Evolutionary conservation across 2,797 vertebrate species (phyloP).

Genomic region (Alcedo atthis): DNA sequence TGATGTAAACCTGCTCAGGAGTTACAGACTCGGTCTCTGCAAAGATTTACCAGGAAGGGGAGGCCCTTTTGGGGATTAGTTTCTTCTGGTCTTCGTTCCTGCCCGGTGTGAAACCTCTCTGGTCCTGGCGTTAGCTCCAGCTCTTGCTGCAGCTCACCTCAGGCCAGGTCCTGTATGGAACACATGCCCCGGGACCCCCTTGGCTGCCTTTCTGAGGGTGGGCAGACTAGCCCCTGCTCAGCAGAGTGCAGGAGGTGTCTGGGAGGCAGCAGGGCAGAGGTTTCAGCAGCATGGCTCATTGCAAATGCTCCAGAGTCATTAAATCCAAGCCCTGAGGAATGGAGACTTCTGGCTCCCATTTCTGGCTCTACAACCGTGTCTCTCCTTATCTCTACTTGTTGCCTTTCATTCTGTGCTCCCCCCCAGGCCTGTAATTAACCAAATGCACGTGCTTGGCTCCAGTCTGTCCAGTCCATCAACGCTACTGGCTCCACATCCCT

Average conservation of each 20-base stretch:
- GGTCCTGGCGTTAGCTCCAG: not conserved
- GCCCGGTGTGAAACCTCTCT: not conserved
- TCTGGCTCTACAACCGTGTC: not conserved
- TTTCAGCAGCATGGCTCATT: fast-evolving
- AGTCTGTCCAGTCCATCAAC: fast-evolving
- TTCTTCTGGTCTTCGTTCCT: not conserved
- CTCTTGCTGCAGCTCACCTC: not conserved
- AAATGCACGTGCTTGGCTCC: not conserved
- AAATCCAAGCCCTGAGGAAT: not conserved
- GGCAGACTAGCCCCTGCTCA: not conserved
- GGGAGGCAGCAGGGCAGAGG: fast-evolving
- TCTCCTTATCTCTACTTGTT: constrained; percentile 12
- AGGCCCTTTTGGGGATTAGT: fast-evolving
- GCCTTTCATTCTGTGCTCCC: not conserved
- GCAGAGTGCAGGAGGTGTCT: fast-evolving
- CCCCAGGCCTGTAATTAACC: not conserved
- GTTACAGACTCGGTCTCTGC: not conserved
- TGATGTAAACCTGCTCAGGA: not conserved
- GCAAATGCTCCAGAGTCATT: not conserved
- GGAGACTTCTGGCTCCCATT: not conserved
- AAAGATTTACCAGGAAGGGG: not conserved
- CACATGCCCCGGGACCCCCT: not conserved
- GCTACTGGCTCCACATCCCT: fast-evolving
- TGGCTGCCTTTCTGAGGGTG: fast-evolving
- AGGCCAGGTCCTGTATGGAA: fast-evolving